Evolutionary conservation across 2,888 invertebrate species (phyloP).

Genomic region (Synergus itoensis): DNA sequence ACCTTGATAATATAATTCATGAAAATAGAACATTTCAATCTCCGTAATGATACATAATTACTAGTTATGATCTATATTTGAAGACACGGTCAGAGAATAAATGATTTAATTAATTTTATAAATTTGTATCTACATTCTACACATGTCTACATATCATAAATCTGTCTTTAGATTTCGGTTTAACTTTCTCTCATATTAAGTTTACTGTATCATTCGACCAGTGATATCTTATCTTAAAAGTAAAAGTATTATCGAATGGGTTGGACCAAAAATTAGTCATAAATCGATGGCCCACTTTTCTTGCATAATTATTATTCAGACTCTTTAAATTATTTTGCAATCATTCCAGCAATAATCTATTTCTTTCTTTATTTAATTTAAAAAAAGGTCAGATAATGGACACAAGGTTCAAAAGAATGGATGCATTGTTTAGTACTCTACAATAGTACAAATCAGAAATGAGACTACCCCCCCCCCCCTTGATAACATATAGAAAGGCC

Average conservation of each 20-base stretch:
- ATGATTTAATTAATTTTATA: neutral
- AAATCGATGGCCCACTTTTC: slow-evolving; percentile 10
- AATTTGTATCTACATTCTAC: neutral
- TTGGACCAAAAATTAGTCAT: slow-evolving; percentile 29
- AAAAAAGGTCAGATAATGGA: too few relatives aligned
- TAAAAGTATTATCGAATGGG: slow-evolving; percentile 23
- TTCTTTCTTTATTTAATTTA: too few relatives aligned
- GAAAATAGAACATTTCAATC: slow-evolving; percentile 25
- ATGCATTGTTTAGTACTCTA: too few relatives aligned
- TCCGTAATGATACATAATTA: slow-evolving; percentile 1
- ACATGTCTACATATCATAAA: slow-evolving; percentile 7
- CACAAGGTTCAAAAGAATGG: too few relatives aligned
- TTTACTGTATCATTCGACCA: neutral
- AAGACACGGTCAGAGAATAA: neutral
- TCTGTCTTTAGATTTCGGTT: neutral
- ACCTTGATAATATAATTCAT: slow-evolving; percentile 27
- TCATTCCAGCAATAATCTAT: neutral
- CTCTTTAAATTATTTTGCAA: neutral
- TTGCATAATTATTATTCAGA: slow-evolving; percentile 3
- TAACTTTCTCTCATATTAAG: slow-evolving; percentile 23
- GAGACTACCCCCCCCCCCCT: too few relatives aligned
- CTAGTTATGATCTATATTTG: neutral
- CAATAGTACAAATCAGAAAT: too few relatives aligned
- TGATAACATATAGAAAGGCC: neutral
- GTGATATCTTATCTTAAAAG: slow-evolving; percentile 26